phyloP scores from a whole-genome alignment of 64 coral and sea anemone genomes.

The Catalaphyllia jardinei region DNA sequence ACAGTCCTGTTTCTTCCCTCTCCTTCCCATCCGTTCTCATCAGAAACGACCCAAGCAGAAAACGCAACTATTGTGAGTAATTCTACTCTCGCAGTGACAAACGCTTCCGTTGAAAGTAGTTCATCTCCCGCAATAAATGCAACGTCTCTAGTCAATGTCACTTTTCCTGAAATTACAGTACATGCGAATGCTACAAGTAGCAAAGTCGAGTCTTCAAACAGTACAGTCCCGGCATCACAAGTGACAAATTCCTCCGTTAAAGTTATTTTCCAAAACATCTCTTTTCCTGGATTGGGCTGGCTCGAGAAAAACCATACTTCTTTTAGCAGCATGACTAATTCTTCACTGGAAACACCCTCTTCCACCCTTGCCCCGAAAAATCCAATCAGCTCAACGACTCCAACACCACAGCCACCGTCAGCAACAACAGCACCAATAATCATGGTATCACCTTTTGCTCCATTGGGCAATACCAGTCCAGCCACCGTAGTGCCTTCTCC shows the following conservation, averaged over 20 bases:
- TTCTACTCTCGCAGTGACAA: background rate
- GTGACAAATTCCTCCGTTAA: background rate
- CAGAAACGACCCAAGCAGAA: background rate
- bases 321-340: background rate
- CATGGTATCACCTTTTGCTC: background rate
- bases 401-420: background rate
- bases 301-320: background rate
- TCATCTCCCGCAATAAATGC: background rate
- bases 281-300: slow-evolving; percentile 9
- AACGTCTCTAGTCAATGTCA: background rate
- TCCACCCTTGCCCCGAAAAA: background rate
- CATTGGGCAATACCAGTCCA: too few species aligned
- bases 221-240: background rate
- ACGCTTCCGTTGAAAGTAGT: background rate
- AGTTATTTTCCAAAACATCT: slow-evolving; percentile 1
- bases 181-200: background rate
- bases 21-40: slow-evolving; percentile 1
- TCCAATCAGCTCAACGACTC: background rate
- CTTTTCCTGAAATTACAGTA: background rate
- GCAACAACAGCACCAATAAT: background rate
- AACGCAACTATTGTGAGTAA: background rate
- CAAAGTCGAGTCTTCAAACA: background rate
- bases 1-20: slow-evolving; percentile 30
- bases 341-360: background rate
- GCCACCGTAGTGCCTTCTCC: too few species aligned